A percentile compares a stretch with the other conserved stretches of the same genome.
Conservation (phyloP, 2,888 invertebrate genomes). For the Campaea margaritaria region DNA sequence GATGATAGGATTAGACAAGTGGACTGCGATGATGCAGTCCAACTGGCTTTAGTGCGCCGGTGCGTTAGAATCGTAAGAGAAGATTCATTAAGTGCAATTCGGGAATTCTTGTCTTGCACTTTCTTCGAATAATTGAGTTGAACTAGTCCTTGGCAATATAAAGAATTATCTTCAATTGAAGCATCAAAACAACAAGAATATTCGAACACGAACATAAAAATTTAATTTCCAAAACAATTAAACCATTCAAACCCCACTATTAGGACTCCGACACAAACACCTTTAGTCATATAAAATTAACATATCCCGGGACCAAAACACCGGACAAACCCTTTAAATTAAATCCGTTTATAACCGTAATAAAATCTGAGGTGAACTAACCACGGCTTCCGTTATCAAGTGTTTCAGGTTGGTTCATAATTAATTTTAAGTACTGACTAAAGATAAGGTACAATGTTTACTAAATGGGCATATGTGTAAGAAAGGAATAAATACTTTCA, state of each 20-base stretch:
- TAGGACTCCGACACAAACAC: constrained; percentile 7
- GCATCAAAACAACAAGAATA: too few species aligned
- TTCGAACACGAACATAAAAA: too few species aligned
- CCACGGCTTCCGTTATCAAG: constrained; percentile 53
- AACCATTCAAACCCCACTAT: constrained; percentile 4
- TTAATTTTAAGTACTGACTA: constrained; percentile 43
- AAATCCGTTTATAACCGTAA: constrained; percentile 39
- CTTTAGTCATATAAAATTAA: constrained; percentile 40
- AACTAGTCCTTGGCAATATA: too few species aligned
- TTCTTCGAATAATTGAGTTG: too few species aligned
- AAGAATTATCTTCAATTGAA: too few species aligned
- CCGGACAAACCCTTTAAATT: constrained; percentile 32
- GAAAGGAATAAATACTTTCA: too few species aligned
- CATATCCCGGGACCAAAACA: constrained; percentile 28
- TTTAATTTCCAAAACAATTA: constrained; percentile 17
- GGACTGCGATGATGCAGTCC: too few species aligned
- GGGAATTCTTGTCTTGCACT: too few species aligned
- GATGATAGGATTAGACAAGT: too few species aligned
- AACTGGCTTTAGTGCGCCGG: too few species aligned
- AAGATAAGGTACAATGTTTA: constrained; percentile 7
- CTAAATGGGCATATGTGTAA: not conserved
- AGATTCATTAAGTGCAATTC: too few species aligned
- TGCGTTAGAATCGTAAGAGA: too few species aligned
- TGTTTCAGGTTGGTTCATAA: constrained; percentile 53
- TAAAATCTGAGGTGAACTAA: constrained; percentile 52